Base-by-base conservation (phyloP, 1,140 invertebrate genomes). In the Philopotamus ludificatus region DNA sequence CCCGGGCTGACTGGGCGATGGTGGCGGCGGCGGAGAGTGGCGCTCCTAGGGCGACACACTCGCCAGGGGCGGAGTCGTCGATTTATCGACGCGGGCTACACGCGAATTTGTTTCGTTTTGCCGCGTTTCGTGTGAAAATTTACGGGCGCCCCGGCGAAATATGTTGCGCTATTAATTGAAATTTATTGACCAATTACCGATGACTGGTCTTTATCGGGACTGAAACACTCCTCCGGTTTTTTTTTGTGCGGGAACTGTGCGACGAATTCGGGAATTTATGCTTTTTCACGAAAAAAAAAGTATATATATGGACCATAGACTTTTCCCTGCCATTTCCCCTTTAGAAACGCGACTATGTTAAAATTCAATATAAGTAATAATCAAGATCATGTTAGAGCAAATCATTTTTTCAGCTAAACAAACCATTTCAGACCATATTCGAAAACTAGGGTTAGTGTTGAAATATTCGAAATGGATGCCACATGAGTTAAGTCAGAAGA, bases 111-210 rank as follows among this genome's bases (percentile, higher is more conserved):
- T 57, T 57, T 57, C 54, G 42, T 57, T 57, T 57, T 57, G 28
- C 54, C 54, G 54, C 54, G 54, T 28, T 57, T 57, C 42, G 54
- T 57, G 54, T 57, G 54, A 57, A 57, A 57, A 57, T 57, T 57
- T 57, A 57, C 54, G 54, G n/a, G 54, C 54, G 34, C 39, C 20
- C 54, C 34, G 42, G 42, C 54, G 42, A 57, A 57, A 57, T 57
- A 57, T 57, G 54, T 57, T 57, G 54, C 54, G 54, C 54, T 57
- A 57, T 57, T 57, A 57, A 57, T 57, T 57, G 54, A 57, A 57
- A 57, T 57, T 57, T 57, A 57, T 57, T 57, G 54, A 39, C 34
- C 39, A 57, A 57, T 57, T 57, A 57, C 54, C 39, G 54, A 57
- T 57, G 54, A 57, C 54, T 39, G 53, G 34, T 26, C 26, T 8